phyloP scores from a whole-genome alignment of 2,113 vertebrate species.

The Phycodurus eques region DNA sequence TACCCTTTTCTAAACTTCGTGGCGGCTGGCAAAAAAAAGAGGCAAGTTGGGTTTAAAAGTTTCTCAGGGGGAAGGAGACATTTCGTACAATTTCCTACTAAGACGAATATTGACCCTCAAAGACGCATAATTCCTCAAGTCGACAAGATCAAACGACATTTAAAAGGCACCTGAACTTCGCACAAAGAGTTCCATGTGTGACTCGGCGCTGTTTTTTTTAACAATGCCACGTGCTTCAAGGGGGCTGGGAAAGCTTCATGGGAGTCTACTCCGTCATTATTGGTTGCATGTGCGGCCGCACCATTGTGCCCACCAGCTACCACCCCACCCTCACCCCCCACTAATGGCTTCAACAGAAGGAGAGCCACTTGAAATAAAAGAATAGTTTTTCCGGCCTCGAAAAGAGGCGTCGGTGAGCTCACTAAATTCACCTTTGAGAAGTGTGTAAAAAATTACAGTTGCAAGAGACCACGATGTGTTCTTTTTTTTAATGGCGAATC shows the following conservation, averaged over 20 bases:
- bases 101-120: conserved; percentile 15
- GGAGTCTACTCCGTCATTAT: conserved; percentile 54
- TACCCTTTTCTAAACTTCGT: conserved; percentile 22
- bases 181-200: conserved; percentile 48
- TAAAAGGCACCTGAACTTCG: conserved; percentile 40
- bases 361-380: conserved; percentile 35
- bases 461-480: neutral
- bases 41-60: conserved; percentile 2
- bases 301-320: conserved; percentile 35
- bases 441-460: neutral
- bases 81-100: conserved; percentile 23
- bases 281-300: conserved; percentile 54
- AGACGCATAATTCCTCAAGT: conserved; percentile 45
- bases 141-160: conserved; percentile 11
- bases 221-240: conserved; percentile 45
- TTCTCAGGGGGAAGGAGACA: neutral
- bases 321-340: conserved; percentile 15
- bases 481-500: neutral
- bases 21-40: neutral
- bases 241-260: conserved; percentile 39
- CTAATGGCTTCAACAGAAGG: conserved; percentile 64
- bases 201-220: conserved; percentile 27
- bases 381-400: conserved; percentile 14
- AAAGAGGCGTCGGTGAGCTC: neutral
- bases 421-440: neutral